Evolutionary conservation across 2,888 invertebrate species (phyloP).

Genomic region (Pardosa pseudoannulata): DNA sequence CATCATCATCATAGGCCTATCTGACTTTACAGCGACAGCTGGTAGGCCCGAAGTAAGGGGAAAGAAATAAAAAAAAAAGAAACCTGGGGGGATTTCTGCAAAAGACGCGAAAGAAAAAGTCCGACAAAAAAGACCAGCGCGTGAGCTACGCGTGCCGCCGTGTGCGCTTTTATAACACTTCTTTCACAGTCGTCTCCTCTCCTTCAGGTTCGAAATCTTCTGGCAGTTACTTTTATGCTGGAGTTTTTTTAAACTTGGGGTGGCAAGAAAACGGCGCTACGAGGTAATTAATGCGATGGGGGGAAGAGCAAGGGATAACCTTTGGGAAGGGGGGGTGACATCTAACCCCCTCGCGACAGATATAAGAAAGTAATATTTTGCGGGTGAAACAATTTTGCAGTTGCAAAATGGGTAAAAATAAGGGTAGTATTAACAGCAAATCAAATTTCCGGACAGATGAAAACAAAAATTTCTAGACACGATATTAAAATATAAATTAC

Average conservation of each 20-base stretch:
- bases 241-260: background rate
- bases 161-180: slow-evolving; percentile 48
- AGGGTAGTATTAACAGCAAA: too few species aligned
- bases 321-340: slow-evolving; percentile 18
- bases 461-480: too few species aligned
- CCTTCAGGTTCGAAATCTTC: slow-evolving; percentile 25
- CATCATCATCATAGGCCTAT: slow-evolving; percentile 62
- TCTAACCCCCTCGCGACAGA: background rate
- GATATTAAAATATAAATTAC: too few species aligned
- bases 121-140: slow-evolving; percentile 43
- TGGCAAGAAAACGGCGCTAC: slow-evolving; percentile 21
- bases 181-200: slow-evolving; percentile 5
- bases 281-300: slow-evolving; percentile 64
- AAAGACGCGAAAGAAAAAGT: slow-evolving; percentile 20
- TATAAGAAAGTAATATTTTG: background rate
- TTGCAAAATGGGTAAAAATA: too few species aligned
- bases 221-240: background rate
- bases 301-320: slow-evolving; percentile 26
- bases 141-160: slow-evolving; percentile 66
- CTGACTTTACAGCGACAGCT: slow-evolving; percentile 68
- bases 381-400: too few species aligned
- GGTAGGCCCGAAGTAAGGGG: slow-evolving; percentile 33
- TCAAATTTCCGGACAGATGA: too few species aligned
- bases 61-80: too few species aligned
- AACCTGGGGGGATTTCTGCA: slow-evolving; percentile 6